phyloP scores from a whole-genome alignment of 2,113 vertebrate genomes.

The Gobiocypris rarus region DNA sequence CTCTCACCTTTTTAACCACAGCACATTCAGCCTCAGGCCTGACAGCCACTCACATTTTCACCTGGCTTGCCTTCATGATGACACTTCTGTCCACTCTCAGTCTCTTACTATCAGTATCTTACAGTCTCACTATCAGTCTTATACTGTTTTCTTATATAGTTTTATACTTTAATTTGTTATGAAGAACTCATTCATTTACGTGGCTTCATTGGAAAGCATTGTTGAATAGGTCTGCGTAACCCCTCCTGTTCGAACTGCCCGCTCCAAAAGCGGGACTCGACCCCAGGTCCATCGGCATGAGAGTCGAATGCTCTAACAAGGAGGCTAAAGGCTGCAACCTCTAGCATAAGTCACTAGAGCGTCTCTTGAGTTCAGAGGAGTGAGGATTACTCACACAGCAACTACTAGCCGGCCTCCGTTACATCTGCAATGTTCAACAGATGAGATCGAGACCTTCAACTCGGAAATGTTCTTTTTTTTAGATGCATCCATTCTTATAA shows the following conservation, averaged over 20 bases:
- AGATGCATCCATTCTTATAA: not conserved
- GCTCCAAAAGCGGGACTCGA: too few species aligned
- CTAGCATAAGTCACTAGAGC: too few species aligned
- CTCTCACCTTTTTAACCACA: conserved; percentile 24
- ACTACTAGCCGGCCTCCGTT: too few species aligned
- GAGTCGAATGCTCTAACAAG: too few species aligned
- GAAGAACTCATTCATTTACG: not conserved
- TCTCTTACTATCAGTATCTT: too few species aligned
- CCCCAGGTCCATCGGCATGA: too few species aligned
- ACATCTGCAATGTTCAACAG: too few species aligned
- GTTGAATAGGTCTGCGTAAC: not conserved
- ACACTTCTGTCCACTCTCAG: not conserved
- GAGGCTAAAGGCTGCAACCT: too few species aligned
- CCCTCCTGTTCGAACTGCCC: too few species aligned
- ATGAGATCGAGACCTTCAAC: not conserved
- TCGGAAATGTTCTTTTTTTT: not conserved
- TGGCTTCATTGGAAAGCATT: not conserved
- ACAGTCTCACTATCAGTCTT: too few species aligned
- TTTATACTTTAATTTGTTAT: not conserved
- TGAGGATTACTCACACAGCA: too few species aligned
- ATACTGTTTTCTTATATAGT: not conserved
- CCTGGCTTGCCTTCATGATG: not conserved
- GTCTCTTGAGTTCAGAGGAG: too few species aligned
- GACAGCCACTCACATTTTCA: conserved; percentile 11
- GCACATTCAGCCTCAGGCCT: conserved; percentile 1